These are phyloP conservation scores for Styela clava DNA, from an alignment of 23 tunicate species.

Conservation along the genomic window DNA sequence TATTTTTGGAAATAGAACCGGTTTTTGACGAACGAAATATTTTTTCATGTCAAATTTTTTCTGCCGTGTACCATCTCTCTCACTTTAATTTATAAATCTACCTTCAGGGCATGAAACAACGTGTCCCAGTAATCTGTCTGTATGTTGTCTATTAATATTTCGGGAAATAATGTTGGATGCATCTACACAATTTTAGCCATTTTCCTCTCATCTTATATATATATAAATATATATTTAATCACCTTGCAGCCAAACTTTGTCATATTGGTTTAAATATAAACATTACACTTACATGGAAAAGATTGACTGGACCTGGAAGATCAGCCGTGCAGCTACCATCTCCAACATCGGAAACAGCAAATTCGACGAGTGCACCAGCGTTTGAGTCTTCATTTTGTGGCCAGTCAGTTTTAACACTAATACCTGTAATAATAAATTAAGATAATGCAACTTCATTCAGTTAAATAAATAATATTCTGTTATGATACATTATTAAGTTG, in stretches of 20 bases:
- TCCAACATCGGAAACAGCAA: constrained; percentile 1
- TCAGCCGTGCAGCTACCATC: constrained; percentile 1
- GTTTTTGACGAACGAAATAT: neutral
- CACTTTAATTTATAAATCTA: too few relatives aligned
- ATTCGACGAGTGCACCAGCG: constrained; percentile 10
- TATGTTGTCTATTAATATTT: too few relatives aligned
- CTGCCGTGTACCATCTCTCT: too few relatives aligned
- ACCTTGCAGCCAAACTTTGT: too few relatives aligned
- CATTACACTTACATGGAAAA: constrained; percentile 14
- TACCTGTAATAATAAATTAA: too few relatives aligned
- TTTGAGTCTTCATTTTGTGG: constrained; percentile 14
- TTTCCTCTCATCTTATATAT: too few relatives aligned
- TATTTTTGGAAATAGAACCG: too few relatives aligned
- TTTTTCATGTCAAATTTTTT: neutral
- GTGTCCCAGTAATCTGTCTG: neutral
- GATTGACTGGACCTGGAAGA: constrained; percentile 6
- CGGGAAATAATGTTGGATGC: too few relatives aligned
- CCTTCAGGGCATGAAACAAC: neutral
- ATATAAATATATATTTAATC: too few relatives aligned
- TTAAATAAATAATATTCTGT: too few relatives aligned
- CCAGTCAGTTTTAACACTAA: neutral
- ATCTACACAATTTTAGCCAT: neutral
- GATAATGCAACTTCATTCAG: too few relatives aligned
- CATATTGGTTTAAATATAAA: neutral
- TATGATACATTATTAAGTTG: too few relatives aligned